Evolutionary conservation across 2,888 invertebrate species (phyloP).

Genomic region (Acanthopleura granulata): DNA sequence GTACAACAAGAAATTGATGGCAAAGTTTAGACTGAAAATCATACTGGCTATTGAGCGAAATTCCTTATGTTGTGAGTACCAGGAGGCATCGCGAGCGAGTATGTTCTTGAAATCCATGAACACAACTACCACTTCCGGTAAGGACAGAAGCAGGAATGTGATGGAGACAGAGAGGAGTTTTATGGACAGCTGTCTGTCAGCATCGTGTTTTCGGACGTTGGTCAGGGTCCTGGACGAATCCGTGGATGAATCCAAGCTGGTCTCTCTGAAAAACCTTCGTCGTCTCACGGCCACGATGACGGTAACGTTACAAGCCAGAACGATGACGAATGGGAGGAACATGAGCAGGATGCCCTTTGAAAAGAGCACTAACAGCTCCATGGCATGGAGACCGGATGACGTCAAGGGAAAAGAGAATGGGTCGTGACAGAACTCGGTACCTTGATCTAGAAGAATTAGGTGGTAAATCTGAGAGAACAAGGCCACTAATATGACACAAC

Average conservation of each 20-base stretch:
- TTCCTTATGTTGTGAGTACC: background rate
- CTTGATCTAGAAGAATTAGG: background rate
- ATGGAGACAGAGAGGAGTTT: background rate
- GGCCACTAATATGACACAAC: background rate
- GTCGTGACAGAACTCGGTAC: background rate
- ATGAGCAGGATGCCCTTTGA: background rate
- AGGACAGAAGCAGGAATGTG: background rate
- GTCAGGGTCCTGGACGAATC: background rate
- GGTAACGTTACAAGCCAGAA: background rate
- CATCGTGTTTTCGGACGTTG: background rate
- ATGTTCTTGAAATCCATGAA: background rate
- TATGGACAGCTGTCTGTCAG: background rate
- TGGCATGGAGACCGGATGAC: background rate
- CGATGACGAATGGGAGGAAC: background rate
- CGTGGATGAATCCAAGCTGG: background rate
- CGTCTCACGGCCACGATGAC: background rate
- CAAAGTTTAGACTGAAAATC: background rate
- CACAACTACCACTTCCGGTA: background rate
- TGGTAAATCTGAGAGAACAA: background rate
- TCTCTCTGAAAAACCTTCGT: background rate
- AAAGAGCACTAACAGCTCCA: background rate
- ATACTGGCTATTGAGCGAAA: background rate
- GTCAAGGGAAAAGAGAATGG: background rate
- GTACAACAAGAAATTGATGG: background rate
- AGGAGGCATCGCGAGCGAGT: background rate